A percentile compares a stretch with the other conserved stretches of the same genome.
phyloP scores from a whole-genome alignment of 2,113 vertebrate species.

The Artemisiospiza belli region DNA sequence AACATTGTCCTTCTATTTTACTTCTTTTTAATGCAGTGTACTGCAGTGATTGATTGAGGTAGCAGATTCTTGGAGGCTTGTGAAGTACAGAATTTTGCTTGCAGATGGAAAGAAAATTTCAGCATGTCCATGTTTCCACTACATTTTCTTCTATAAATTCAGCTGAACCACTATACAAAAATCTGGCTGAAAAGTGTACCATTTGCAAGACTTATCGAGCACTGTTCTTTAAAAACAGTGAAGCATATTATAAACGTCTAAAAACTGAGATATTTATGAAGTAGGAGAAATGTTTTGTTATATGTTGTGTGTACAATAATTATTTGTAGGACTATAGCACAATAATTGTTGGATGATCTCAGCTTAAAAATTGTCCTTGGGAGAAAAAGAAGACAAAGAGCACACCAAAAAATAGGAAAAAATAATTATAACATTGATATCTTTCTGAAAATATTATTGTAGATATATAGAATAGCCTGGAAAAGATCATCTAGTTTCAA shows the following conservation, averaged over 20 bases:
- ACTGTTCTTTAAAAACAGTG: background rate
- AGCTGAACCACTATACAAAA: background rate
- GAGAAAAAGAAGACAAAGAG: background rate
- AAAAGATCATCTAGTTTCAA: background rate
- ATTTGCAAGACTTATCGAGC: background rate
- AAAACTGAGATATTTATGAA: background rate
- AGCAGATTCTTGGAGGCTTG: background rate
- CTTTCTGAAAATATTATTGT: background rate
- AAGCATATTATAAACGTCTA: background rate
- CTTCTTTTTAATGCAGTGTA: background rate
- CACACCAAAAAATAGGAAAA: rapidly evolving
- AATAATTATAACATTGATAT: too few species aligned
- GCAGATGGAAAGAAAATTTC: background rate
- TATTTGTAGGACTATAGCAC: background rate
- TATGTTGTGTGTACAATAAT: background rate
- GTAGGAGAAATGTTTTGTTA: background rate
- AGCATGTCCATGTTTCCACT: background rate
- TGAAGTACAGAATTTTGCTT: background rate
- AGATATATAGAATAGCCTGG: background rate
- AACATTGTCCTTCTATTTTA: background rate
- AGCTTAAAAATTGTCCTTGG: background rate
- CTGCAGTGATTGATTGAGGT: background rate
- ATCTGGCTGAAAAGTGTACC: background rate
- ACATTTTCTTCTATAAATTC: background rate
- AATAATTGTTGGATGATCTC: background rate